Evolutionary conservation across 2,113 vertebrate genomes (phyloP).

Genomic region (Balaeniceps rex): DNA sequence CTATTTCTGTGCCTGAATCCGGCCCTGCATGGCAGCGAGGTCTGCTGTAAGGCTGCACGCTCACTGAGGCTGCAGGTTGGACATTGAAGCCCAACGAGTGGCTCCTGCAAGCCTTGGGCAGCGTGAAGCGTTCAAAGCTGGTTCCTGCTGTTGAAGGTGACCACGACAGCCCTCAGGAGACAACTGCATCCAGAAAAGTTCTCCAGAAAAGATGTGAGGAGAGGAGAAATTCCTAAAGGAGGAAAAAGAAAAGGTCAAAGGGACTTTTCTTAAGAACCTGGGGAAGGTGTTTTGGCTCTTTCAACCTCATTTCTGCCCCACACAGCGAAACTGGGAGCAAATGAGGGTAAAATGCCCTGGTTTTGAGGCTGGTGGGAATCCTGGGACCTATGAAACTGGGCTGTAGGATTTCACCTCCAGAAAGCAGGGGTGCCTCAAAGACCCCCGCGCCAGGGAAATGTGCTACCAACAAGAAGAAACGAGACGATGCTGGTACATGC

Average conservation of each 20-base stretch:
- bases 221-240: background rate
- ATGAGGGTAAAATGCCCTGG: background rate
- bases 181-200: background rate
- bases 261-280: background rate
- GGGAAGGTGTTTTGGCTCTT: background rate
- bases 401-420: background rate
- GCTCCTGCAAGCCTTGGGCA: background rate
- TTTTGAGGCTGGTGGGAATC: background rate
- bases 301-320: background rate
- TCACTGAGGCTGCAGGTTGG: background rate
- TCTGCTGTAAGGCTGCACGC: background rate
- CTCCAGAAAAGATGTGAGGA: background rate
- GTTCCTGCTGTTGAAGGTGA: background rate
- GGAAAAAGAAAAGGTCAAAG: background rate
- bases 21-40: background rate
- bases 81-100: fast-evolving
- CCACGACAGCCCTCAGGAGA: background rate
- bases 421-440: background rate
- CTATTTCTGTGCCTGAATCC: background rate
- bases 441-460: fast-evolving
- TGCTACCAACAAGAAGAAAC: background rate
- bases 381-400: background rate
- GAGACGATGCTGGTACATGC: fast-evolving
- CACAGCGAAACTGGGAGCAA: background rate
- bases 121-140: fast-evolving